Percentiles rank a stretch among this genome's conserved stretches.
These are phyloP conservation scores for Battus philenor DNA, from an alignment of 1,140 invertebrate species.

Conservation along the genomic window DNA sequence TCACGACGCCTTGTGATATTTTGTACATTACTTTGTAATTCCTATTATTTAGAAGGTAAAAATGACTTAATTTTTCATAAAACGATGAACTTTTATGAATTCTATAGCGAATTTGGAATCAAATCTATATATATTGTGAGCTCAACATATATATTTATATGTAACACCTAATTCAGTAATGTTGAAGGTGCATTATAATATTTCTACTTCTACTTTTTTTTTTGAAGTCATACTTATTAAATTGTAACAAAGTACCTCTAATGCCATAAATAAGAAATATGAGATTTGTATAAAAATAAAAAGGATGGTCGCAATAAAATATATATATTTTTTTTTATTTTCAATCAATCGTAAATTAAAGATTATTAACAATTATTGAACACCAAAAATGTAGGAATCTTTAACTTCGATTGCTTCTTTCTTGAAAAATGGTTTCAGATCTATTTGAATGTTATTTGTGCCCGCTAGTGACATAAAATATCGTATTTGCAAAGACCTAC, in stretches of 20 bases:
- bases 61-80: background rate
- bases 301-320: background rate
- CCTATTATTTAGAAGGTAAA: background rate
- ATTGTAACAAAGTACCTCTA: conserved; percentile 8
- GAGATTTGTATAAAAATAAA: conserved; percentile 6
- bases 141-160: background rate
- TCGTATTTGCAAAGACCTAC: too few relatives aligned
- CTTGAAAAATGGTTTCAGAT: background rate
- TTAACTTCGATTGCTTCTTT: background rate
- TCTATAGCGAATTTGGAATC: background rate
- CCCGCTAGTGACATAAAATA: too few relatives aligned
- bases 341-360: background rate
- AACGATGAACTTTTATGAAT: background rate
- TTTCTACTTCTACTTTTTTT: background rate
- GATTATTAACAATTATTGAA: background rate
- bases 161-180: background rate
- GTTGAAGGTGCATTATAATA: background rate
- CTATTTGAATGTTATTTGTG: background rate
- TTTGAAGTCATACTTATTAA: background rate
- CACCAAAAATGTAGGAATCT: background rate
- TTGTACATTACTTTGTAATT: conserved; percentile 12
- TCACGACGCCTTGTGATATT: conserved; percentile 10
- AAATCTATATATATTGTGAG: too few relatives aligned
- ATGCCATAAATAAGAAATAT: conserved; percentile 8
- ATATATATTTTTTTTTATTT: background rate